Evolutionary conservation across 2,888 invertebrate species (phyloP), one percentile per base, ranked within the genome.

Genomic region (Cheilosia vulpina): DNA sequence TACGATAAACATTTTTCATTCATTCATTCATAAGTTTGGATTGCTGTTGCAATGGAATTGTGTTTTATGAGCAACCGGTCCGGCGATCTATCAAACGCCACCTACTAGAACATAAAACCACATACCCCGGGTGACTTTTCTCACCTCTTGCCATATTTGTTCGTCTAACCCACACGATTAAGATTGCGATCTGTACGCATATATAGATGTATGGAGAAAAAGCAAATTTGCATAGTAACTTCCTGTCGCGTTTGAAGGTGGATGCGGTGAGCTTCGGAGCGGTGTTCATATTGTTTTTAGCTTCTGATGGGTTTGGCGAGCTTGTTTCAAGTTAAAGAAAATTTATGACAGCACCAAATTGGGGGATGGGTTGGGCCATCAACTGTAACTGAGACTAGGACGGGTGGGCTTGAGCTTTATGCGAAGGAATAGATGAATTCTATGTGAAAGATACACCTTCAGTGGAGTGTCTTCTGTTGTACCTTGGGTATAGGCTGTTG

Each of bases 91-190:
- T 65, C 41, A 19, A 60, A 52, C 27, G 24, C 66, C 80, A 80
- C 80, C 80, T 38, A 80, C 80, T 17, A 27, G 66, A 3, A 17
- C 45, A 58, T 58, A 24, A 65, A 60, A 55, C 47, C 27, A 41
- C 50, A 68, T 43, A 62, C 62, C 63, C 55, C 63, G 55, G 75
- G 68, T 75, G 80, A 68, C 75, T 75, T 80, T 80, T 75, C 62
- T 80, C 75, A 75, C 68, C 80, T 80, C 62, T 75, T 62, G 68
- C 80, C 80, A 80, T 80, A 80, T 80, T 75, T 75, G 80, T 58
- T 38, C 68, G 57, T 68, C 75, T 19, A 68, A 9, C 80, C 80
- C 80, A 80, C 80, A 75, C 62, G 53, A 68, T 62, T 47, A 41
- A 13, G 24, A 6, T 55, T 50, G 71, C 66, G 43, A 45, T 45